Conservation (phyloP, 1,140 invertebrate genomes). For the Portunus trituberculatus region DNA sequence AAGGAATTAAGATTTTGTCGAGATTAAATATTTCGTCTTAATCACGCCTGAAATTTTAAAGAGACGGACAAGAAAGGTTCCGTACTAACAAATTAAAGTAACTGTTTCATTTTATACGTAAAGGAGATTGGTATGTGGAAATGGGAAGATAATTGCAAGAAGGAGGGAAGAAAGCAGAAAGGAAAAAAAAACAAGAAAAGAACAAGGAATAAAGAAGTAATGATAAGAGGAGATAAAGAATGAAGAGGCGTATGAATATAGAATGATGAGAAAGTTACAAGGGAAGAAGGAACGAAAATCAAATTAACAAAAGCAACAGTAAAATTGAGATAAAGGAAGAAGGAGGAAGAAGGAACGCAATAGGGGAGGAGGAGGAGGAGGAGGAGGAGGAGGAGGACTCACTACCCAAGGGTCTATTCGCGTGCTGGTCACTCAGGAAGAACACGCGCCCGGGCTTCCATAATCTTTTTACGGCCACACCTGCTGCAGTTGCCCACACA, state of each 20-base stretch:
- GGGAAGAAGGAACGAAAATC: background rate
- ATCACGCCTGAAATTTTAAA: background rate
- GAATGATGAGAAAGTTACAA: background rate
- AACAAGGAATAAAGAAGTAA: background rate
- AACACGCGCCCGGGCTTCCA: background rate
- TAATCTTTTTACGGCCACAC: background rate
- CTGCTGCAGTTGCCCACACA: background rate
- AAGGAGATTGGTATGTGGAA: no score
- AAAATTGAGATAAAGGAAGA: background rate
- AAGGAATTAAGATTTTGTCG: background rate
- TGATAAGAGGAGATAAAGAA: background rate
- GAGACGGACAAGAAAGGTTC: background rate
- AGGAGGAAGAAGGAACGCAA: background rate
- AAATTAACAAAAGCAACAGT: background rate
- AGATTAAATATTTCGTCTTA: background rate
- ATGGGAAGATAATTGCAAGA: background rate
- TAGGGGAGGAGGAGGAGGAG: background rate
- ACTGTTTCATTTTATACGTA: no score
- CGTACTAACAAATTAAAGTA: background rate
- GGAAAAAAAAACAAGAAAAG: background rate
- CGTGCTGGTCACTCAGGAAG: background rate
- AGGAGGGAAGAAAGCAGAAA: background rate
- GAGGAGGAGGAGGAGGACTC: background rate
- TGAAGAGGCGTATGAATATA: background rate
- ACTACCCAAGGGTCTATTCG: background rate